Conservation (phyloP, 2,797 vertebrate species). For the Pseudomugil tenellus region DNA sequence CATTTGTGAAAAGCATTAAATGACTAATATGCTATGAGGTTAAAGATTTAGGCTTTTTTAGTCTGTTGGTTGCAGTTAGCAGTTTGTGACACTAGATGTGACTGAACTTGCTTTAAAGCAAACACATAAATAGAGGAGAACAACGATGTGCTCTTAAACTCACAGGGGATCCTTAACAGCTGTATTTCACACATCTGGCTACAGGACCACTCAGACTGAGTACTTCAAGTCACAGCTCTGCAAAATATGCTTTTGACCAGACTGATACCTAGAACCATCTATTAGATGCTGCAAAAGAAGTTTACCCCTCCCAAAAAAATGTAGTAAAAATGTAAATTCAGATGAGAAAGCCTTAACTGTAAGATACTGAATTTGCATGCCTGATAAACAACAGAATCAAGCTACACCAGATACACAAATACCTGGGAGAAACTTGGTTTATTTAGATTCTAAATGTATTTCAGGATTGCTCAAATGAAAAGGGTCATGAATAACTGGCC, state of each 20-base stretch:
- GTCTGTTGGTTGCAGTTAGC: not conserved
- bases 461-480: constrained; percentile 8
- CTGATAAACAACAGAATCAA: not conserved
- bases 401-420: not conserved
- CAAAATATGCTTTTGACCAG: too few species aligned
- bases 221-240: too few species aligned
- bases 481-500: not conserved
- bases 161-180: not conserved
- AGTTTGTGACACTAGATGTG: not conserved
- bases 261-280: too few species aligned
- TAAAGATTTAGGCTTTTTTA: too few species aligned
- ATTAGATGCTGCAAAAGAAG: too few species aligned
- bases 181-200: not conserved
- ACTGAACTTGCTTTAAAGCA: not conserved
- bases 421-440: not conserved
- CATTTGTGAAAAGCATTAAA: too few species aligned
- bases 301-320: too few species aligned
- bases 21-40: too few species aligned
- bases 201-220: not conserved
- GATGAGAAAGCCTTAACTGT: too few species aligned
- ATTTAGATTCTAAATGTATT: not conserved
- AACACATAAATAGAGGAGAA: not conserved
- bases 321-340: too few species aligned
- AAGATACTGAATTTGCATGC: not conserved
- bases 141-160: too few species aligned